Conservation (phyloP, 1,140 invertebrate species). For the Pogonomyrmex californicus region DNA sequence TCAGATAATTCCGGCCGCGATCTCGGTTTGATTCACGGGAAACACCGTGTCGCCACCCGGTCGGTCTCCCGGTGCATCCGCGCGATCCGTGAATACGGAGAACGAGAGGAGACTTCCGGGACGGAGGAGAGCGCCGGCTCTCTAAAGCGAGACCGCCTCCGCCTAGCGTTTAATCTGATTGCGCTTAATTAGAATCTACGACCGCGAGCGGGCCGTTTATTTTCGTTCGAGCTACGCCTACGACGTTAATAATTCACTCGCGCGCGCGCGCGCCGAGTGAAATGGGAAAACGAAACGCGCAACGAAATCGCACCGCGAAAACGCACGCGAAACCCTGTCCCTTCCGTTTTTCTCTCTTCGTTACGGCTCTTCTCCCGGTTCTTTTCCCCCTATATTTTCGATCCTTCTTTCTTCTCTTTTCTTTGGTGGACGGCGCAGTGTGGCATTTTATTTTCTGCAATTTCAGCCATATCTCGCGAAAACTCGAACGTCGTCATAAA, state of each 20-base stretch:
- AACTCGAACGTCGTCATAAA: neutral
- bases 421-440: no score
- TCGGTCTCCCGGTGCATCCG: neutral
- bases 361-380: neutral
- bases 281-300: neutral
- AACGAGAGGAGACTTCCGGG: slow-evolving; percentile 43
- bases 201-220: neutral
- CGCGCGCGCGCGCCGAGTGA: neutral
- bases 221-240: neutral
- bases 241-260: slow-evolving; percentile 63
- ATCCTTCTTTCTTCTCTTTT: neutral
- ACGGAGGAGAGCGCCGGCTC: slow-evolving; percentile 22
- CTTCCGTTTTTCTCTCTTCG: neutral
- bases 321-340: no score
- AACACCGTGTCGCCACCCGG: slow-evolving; percentile 4
- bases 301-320: neutral
- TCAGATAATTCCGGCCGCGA: slow-evolving; percentile 49
- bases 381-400: neutral
- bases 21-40: slow-evolving; percentile 10
- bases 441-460: neutral
- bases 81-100: neutral
- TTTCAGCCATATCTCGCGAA: neutral
- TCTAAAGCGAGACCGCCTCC: slow-evolving; percentile 12
- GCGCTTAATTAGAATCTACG: slow-evolving; percentile 61
- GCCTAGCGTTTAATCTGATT: slow-evolving; percentile 65